Percentiles rank a stretch among this genome's conserved stretches.
phyloP scores from a whole-genome alignment of 1,140 invertebrate species.

The Apis laboriosa region DNA sequence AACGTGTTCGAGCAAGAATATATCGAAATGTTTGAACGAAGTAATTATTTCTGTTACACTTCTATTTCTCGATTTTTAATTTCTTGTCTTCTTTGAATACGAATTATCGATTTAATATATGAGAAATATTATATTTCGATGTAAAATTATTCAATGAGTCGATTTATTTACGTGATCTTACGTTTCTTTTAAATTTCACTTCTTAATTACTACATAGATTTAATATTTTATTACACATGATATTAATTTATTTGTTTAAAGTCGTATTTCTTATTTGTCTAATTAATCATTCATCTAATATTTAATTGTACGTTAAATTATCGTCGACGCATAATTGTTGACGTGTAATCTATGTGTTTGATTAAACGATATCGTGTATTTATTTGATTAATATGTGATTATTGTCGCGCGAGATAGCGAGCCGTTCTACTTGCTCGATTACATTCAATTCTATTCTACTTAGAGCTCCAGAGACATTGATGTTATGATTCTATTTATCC shows the following conservation, averaged over 20 bases:
- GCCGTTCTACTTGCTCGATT: not conserved
- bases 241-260: not conserved
- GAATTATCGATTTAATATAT: not conserved
- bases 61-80: not conserved
- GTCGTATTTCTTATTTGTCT: not conserved
- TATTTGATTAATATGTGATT: not conserved
- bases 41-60: not conserved
- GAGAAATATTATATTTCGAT: not conserved
- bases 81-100: not conserved
- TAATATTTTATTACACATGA: not conserved
- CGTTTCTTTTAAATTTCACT: not conserved
- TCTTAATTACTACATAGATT: not conserved
- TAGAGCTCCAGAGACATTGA: not conserved
- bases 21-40: not conserved
- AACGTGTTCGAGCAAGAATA: not conserved
- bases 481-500: not conserved
- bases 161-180: not conserved
- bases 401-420: not conserved
- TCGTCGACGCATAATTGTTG: not conserved
- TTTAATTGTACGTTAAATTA: not conserved
- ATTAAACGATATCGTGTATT: not conserved
- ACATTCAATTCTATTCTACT: not conserved
- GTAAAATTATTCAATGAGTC: not conserved
- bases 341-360: not conserved
- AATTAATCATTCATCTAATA: not conserved